phyloP scores from a whole-genome alignment of 2,113 vertebrate genomes.

The Lagopus muta region DNA sequence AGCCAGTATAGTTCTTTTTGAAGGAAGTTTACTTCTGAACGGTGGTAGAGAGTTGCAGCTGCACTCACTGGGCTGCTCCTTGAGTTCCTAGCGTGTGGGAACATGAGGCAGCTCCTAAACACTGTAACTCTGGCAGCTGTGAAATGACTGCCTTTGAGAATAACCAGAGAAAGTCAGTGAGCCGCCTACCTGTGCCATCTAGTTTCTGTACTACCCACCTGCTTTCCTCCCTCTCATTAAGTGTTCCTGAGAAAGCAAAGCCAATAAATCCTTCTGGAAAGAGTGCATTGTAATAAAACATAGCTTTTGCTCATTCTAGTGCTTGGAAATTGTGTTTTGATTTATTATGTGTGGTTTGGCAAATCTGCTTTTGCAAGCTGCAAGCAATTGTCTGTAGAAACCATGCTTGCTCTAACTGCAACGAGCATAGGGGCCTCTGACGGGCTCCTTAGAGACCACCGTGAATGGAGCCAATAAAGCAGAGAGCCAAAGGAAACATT shows the following conservation, averaged over 20 bases:
- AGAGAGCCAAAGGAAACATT: slow-evolving; percentile 67
- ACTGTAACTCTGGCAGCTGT: background rate
- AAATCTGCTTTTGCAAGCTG: slow-evolving; percentile 48
- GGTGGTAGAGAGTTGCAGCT: background rate
- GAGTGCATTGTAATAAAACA: background rate
- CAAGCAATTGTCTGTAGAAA: slow-evolving; percentile 53
- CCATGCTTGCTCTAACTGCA: background rate
- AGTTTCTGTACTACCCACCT: background rate
- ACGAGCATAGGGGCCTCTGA: background rate
- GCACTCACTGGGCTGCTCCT: background rate
- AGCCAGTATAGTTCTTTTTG: slow-evolving; percentile 7
- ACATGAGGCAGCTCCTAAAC: background rate
- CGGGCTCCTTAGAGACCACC: slow-evolving; percentile 40
- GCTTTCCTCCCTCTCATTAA: background rate
- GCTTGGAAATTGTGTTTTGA: slow-evolving; percentile 64
- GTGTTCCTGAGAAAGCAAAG: background rate
- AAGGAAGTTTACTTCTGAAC: slow-evolving; percentile 22
- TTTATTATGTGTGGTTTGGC: slow-evolving; percentile 63
- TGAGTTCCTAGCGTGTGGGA: background rate
- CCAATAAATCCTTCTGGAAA: background rate
- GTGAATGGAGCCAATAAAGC: background rate
- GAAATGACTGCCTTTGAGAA: background rate
- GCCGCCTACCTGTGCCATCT: background rate
- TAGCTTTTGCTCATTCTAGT: background rate
- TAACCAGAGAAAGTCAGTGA: background rate